Percentiles rank a stretch among this genome's conserved stretches.
Conservation (phyloP, 2,113 vertebrate species). For the Cygnus buccinator region DNA sequence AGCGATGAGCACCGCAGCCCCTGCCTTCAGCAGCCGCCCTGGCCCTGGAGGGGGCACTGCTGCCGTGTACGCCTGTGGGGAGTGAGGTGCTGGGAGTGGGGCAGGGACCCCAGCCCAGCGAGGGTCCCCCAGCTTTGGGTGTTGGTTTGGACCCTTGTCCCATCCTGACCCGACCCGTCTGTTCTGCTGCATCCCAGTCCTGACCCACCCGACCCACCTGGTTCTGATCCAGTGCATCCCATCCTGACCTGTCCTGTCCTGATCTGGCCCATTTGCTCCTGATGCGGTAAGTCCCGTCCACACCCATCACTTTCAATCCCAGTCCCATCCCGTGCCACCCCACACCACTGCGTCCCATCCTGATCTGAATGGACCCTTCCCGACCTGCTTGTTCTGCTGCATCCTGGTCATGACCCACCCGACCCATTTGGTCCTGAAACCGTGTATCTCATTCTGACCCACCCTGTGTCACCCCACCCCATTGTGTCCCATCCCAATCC, state of each 20-base stretch:
- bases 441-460: neutral
- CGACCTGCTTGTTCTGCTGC: neutral
- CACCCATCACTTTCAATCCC: too few relatives aligned
- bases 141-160: neutral
- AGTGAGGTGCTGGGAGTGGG: neutral
- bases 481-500: neutral
- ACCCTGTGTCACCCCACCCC: too few relatives aligned
- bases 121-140: too few relatives aligned
- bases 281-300: neutral
- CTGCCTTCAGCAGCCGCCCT: conserved; percentile 81
- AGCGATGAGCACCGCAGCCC: conserved; percentile 82
- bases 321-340: neutral
- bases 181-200: neutral
- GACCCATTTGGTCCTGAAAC: neutral
- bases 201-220: neutral
- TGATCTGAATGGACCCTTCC: too few relatives aligned
- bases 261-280: neutral
- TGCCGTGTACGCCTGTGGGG: conserved; percentile 76
- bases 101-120: neutral
- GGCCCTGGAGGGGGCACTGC: conserved; percentile 67
- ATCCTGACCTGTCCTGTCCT: neutral
- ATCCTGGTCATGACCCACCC: neutral
- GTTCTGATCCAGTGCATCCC: too few relatives aligned
- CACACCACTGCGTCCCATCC: too few relatives aligned
- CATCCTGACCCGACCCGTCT: neutral